Evolutionary conservation across 1,140 invertebrate genomes (phyloP).

Genomic region (Macrostomum lignano): DNA sequence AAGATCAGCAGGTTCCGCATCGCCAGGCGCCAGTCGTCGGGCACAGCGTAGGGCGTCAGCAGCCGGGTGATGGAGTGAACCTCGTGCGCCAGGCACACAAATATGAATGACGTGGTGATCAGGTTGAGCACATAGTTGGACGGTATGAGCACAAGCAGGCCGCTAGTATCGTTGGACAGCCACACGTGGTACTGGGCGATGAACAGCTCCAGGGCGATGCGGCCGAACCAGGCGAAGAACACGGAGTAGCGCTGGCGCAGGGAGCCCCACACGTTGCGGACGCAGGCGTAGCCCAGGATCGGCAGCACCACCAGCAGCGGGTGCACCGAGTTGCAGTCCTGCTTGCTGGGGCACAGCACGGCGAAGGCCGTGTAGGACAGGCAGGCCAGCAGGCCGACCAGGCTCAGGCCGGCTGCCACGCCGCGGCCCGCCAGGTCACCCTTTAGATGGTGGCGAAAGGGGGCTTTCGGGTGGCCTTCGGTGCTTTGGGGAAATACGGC

Average conservation of each 20-base stretch:
- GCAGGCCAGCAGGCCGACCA: no score
- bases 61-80: constrained; percentile 46
- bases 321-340: no score
- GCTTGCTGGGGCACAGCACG: no score
- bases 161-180: constrained; percentile 66
- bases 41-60: constrained; percentile 43
- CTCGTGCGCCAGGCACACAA: constrained; percentile 68
- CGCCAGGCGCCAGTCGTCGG: constrained; percentile 41
- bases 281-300: no score
- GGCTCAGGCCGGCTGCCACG: no score
- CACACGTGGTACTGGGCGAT: constrained; percentile 78
- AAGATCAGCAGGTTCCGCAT: constrained; percentile 59
- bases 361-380: no score
- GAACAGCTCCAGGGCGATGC: constrained; percentile 34
- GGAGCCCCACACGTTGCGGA: no score
- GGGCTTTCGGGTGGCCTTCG: no score
- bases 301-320: no score
- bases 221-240: background rate
- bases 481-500: no score
- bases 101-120: constrained; percentile 66
- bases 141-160: constrained; percentile 60
- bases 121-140: constrained; percentile 60
- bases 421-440: no score
- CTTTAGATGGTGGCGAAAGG: no score
- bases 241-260: background rate